These are phyloP conservation scores for Drosophila niveifrons DNA, from an alignment of 2,888 invertebrate species.

Conservation along the genomic window DNA sequence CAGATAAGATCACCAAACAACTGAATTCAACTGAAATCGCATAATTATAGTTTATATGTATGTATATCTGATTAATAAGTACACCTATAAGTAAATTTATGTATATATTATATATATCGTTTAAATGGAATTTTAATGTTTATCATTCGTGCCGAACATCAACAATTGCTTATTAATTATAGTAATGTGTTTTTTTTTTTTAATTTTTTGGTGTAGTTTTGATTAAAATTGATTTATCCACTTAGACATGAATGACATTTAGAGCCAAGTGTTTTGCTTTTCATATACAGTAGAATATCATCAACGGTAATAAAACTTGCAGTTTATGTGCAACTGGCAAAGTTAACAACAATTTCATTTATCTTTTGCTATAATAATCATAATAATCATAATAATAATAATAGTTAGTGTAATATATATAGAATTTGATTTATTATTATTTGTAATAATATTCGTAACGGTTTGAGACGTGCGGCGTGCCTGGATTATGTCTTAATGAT, in stretches of 20 bases:
- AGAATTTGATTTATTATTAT: constrained; percentile 42
- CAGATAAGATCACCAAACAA: constrained; percentile 13
- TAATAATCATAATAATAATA: neutral
- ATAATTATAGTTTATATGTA: constrained; percentile 17
- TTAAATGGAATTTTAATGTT: constrained; percentile 43
- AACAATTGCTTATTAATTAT: constrained; percentile 72
- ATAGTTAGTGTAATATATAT: constrained; percentile 13
- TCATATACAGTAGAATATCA: constrained; percentile 74
- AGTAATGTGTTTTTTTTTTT: neutral
- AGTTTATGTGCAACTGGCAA: constrained; percentile 52
- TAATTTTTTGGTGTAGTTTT: neutral
- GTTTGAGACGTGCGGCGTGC: constrained; percentile 55
- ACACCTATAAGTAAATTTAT: constrained; percentile 5
- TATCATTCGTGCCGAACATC: constrained; percentile 68
- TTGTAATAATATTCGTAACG: constrained; percentile 59
- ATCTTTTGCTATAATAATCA: constrained; percentile 26
- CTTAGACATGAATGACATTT: constrained; percentile 45
- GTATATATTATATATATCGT: constrained; percentile 14
- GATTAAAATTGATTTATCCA: constrained; percentile 60
- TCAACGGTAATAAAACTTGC: constrained; percentile 82
- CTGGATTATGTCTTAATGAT: constrained; percentile 70
- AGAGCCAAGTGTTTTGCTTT: constrained; percentile 35
- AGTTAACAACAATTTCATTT: constrained; percentile 68
- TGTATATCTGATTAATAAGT: constrained; percentile 33
- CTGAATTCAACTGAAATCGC: constrained; percentile 28